Conservation (phyloP, 92 coral and sea anemone genomes). For the Porites divaricata region DNA sequence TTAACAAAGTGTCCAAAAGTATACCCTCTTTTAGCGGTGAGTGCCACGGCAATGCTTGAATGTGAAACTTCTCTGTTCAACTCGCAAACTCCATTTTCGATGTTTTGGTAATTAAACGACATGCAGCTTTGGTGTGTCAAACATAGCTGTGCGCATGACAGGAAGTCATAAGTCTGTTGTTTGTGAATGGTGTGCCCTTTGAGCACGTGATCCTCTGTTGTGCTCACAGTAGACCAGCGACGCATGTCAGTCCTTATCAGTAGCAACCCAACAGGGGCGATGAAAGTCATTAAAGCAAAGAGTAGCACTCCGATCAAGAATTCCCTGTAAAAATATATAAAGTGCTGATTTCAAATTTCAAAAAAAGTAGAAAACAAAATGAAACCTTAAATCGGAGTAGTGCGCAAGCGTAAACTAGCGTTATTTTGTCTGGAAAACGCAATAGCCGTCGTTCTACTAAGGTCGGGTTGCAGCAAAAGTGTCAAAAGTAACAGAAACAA, state of each 20-base stretch:
- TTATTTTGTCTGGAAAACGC: no score
- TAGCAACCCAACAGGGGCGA: neutral
- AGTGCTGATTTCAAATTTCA: no score
- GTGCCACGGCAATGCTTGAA: neutral
- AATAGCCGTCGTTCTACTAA: no score
- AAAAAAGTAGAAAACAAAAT: neutral
- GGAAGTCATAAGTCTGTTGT: constrained; percentile 62
- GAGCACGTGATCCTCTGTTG: constrained; percentile 59
- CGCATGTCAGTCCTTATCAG: constrained; percentile 24
- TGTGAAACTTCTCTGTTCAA: constrained; percentile 29
- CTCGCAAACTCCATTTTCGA: constrained; percentile 58
- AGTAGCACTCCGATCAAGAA: neutral
- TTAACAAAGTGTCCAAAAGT: constrained; percentile 53
- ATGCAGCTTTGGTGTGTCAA: constrained; percentile 52
- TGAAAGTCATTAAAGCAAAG: neutral
- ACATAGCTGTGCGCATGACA: constrained; percentile 80
- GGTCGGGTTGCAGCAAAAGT: no score
- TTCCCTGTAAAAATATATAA: neutral
- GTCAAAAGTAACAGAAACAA: no score
- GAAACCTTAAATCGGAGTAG: no score
- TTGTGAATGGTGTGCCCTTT: constrained; percentile 46
- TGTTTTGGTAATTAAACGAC: constrained; percentile 73
- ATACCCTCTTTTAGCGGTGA: constrained; percentile 26
- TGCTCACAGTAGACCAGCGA: constrained; percentile 47
- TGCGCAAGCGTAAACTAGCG: no score